Percentiles rank a stretch among this genome's conserved stretches.
Evolutionary conservation across 2,113 vertebrate genomes (phyloP).

Genomic region (Marmota monax): DNA sequence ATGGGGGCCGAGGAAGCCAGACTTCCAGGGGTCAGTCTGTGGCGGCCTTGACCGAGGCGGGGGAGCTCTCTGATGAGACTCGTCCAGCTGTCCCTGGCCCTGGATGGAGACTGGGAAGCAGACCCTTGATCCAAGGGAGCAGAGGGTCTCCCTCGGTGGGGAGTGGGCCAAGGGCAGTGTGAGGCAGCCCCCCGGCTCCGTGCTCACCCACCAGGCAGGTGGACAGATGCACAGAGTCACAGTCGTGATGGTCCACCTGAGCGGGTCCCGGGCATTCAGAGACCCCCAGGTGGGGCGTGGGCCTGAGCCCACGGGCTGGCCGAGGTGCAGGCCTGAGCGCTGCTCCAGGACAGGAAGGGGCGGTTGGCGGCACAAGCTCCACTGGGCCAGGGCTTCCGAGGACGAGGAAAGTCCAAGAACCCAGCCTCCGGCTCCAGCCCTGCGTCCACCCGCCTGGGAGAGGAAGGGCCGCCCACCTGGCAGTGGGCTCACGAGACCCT

Average conservation of each 20-base stretch:
- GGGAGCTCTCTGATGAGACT: neutral
- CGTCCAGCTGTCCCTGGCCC: rapidly evolving
- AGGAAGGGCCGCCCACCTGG: neutral
- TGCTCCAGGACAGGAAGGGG: neutral
- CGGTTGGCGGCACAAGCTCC: neutral
- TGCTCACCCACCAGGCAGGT: no score
- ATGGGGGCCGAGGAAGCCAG: neutral
- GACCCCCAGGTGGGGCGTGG: rapidly evolving
- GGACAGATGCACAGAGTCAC: no score
- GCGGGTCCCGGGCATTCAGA: neutral
- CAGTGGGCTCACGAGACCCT: neutral
- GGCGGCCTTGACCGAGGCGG: neutral
- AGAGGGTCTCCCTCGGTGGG: neutral
- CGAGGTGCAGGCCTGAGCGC: neutral
- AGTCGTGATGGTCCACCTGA: rapidly evolving
- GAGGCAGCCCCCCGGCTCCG: no score
- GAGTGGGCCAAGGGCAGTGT: neutral
- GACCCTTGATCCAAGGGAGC: no score
- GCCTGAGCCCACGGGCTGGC: neutral
- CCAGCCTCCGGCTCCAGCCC: no score
- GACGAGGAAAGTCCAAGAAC: neutral
- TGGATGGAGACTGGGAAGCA: no score
- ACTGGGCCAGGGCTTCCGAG: no score
- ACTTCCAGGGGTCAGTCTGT: rapidly evolving
- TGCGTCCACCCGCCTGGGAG: no score